Evolutionary conservation across 2,797 vertebrate genomes (phyloP), one percentile per base, ranked within the genome.

Genomic region (Gambusia yucatana): DNA sequence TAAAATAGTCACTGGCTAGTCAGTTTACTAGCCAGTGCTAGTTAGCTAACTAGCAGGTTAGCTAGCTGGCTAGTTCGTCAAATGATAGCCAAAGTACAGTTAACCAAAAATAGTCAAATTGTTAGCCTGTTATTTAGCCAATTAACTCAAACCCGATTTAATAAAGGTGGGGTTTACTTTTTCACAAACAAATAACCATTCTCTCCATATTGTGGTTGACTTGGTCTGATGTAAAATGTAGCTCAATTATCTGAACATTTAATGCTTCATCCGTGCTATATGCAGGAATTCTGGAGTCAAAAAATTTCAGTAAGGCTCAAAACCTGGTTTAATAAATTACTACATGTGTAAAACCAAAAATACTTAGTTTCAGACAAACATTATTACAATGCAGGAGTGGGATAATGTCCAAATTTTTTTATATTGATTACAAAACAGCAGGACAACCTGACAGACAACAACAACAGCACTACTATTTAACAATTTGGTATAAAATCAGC

Each of bases 351-450:
- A 78, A 73, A 50, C n/a, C 46, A 50, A 78, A 41, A 30, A 33
- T 20, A 22, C 5, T 13, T 9, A 17, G 16, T 33, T 39, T 36
- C 17, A 52, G 50, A 25, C 5, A 39, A 63, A 63, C 30, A 36
- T 30, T 20, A 52, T 14, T 46, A 13, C 20, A 22, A 20, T 44
- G 39, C 17, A 25, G 22, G 69, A 39, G 14, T 55, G n/a, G 3
- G 30, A 48, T 57, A 4, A 43, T 52, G 14, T 17, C 28, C 30
- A 17, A 28, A 36, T 82, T 82, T 72, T 77, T 75, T 33, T 0
- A 41, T 44, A 65, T 55, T 63, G 78, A 55, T 43, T 44, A 55
- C 5, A 80, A 65, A 30, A 82, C 67, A 77, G 36, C 8, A 25
- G 4, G 52, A 57, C 48, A 57, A 41, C 41, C 10, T 67, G 63